A percentile compares a stretch with the other conserved stretches of the same genome.
These are phyloP conservation scores for Matsumurasca onukii DNA, from an alignment of 1,140 invertebrate genomes.

Conservation along the genomic window DNA sequence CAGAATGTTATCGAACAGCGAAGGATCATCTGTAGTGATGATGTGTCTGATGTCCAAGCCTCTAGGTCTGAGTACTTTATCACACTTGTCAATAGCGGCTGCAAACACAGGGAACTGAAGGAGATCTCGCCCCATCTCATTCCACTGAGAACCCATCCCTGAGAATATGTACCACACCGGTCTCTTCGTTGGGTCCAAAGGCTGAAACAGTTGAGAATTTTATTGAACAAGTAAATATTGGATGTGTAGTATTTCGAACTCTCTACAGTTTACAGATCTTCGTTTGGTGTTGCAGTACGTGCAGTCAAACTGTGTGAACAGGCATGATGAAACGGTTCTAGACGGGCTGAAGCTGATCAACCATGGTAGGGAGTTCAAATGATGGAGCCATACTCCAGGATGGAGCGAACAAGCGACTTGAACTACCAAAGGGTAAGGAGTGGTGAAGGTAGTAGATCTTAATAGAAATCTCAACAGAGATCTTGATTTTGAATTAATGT, in stretches of 20 bases:
- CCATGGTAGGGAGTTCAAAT: too few species aligned
- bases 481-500: too few species aligned
- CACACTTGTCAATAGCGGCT: constrained; percentile 58
- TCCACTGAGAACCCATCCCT: constrained; percentile 88
- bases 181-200: constrained; percentile 44
- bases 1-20: constrained; percentile 76
- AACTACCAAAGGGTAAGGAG: too few species aligned
- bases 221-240: background rate
- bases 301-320: background rate
- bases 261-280: background rate
- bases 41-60: constrained; percentile 79
- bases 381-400: too few species aligned
- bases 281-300: background rate
- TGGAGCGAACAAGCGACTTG: too few species aligned
- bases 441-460: too few species aligned
- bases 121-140: constrained; percentile 60
- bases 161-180: constrained; percentile 88
- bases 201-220: background rate
- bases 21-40: constrained; percentile 70
- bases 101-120: constrained; percentile 65
- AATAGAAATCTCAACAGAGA: too few species aligned
- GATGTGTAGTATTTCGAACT: background rate
- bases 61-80: constrained; percentile 61
- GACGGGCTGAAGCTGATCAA: background rate
- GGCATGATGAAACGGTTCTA: background rate